A percentile compares a stretch with the other conserved stretches of the same genome.
These are phyloP conservation scores for Drosophila setifemur DNA, from an alignment of 1,140 invertebrate genomes.

Conservation along the genomic window DNA sequence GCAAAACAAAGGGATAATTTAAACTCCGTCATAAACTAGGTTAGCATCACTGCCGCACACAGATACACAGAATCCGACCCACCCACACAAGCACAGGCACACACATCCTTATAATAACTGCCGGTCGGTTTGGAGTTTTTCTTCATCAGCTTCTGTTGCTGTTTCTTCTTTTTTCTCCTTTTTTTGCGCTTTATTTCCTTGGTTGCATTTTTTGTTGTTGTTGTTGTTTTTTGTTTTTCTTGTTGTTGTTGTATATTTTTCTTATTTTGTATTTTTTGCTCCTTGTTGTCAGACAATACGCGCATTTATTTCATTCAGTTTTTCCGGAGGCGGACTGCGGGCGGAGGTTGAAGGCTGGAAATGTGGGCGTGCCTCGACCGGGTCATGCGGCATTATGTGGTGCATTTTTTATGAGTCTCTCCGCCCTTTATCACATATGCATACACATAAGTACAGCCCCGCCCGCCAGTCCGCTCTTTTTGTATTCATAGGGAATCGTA, in stretches of 20 bases:
- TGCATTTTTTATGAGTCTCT: constrained; percentile 73
- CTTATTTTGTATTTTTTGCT: constrained; percentile 18
- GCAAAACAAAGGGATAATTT: constrained; percentile 80
- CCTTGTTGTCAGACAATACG: constrained; percentile 72
- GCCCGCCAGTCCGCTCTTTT: constrained; percentile 20
- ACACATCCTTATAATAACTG: constrained; percentile 69
- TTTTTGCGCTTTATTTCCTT: constrained; percentile 51
- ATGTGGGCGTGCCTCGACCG: constrained; percentile 57
- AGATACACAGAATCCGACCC: constrained; percentile 14
- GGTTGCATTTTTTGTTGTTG: constrained; percentile 9
- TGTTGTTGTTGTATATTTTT: constrained; percentile 21
- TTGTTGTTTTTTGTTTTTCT: constrained; percentile 45
- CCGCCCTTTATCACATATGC: constrained; percentile 73
- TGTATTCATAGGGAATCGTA: constrained; percentile 44
- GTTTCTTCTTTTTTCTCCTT: too few species aligned
- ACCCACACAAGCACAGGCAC: neutral
- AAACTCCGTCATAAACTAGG: constrained; percentile 79
- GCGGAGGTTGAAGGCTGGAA: neutral
- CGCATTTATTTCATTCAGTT: constrained; percentile 71
- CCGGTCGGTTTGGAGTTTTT: constrained; percentile 76
- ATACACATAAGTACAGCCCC: constrained; percentile 42
- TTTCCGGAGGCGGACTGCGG: constrained; percentile 1
- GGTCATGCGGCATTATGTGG: constrained; percentile 74
- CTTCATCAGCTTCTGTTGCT: constrained; percentile 66
- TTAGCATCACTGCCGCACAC: constrained; percentile 58